Base-by-base conservation (phyloP, 2,113 vertebrate genomes). In the Australoheros scitulus region DNA sequence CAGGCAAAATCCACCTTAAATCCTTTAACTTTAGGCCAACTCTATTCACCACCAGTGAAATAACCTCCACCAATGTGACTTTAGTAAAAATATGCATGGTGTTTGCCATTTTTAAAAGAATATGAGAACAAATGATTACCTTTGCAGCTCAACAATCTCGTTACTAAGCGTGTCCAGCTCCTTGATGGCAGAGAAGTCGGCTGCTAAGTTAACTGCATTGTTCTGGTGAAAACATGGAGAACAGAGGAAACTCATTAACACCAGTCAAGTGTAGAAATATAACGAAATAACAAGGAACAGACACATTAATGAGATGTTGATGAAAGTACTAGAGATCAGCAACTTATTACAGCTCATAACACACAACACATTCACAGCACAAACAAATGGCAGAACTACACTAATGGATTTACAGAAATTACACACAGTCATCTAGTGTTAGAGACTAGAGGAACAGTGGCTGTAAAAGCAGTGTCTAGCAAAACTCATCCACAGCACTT, bases 161-260 rank as follows among this genome's bases (percentile, higher is more conserved):
- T 99, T 99, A 94, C 96, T 98, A 90, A 99, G 96, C 0, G 97
- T 97, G 94, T 99, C 98, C 87, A 99, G 95, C 86, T 99, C 98
- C 92, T 99, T 99, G 95, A 99, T 99, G 87, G 98, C 98, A 88
- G 98, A 99, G 94, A 99, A 99, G 94, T 99, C 98, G 76, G 98
- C 97, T 77, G 96, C 94, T 86, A 96, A 94, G 95, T 96, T 97
- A 55, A 32, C 92, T 79, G 92, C 77, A 72, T 94, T 92, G 91
- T 83, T 96, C 98, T 99, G 96, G 55, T 94, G 60, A 79, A 61
- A 11, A 60, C 11, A 81, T 10, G 22, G 22, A 61, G n/a, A 26
- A 61, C 5, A 50, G 47, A 55, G 14, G 15, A 82, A 1, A 76
- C 29, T 47, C 10, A 77, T 38, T 0, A 32, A 2, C 65, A 8